Evolutionary conservation across 2,888 invertebrate genomes (phyloP).

Genomic region (Kryphioiulus occultus): DNA sequence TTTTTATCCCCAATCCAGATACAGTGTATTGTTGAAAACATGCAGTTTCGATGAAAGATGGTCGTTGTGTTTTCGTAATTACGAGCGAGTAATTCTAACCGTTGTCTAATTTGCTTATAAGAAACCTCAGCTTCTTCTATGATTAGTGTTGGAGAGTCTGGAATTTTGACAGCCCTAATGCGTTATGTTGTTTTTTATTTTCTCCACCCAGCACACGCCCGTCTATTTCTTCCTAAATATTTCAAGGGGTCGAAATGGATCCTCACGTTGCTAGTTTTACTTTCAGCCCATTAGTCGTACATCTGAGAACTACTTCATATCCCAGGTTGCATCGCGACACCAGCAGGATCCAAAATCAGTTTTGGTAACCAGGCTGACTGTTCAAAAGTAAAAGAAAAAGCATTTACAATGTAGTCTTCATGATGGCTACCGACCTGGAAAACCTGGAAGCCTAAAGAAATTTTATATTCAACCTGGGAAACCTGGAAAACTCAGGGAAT

Average conservation of each 20-base stretch:
- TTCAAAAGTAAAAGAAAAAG: too few species aligned
- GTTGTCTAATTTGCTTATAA: neutral
- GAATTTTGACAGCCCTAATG: constrained; percentile 13
- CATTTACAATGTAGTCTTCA: too few species aligned
- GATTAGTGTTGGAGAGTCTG: neutral
- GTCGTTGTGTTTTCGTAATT: neutral
- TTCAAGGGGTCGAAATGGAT: neutral
- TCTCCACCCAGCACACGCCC: neutral
- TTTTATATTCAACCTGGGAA: too few species aligned
- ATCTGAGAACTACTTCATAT: neutral
- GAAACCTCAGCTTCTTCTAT: neutral
- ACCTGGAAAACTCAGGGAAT: too few species aligned
- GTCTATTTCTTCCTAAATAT: neutral
- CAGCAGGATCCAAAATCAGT: neutral
- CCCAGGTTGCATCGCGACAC: neutral
- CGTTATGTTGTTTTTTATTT: neutral
- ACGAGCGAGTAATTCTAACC: neutral
- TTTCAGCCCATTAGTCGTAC: neutral
- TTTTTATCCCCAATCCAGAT: neutral
- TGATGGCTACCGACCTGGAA: too few species aligned
- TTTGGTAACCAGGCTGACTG: too few species aligned
- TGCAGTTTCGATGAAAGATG: neutral
- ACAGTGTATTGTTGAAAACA: neutral
- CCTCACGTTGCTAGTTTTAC: neutral
- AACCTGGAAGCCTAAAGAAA: too few species aligned